Base-by-base conservation (phyloP, 1,140 invertebrate species). In the Drosophila arawakana region DNA sequence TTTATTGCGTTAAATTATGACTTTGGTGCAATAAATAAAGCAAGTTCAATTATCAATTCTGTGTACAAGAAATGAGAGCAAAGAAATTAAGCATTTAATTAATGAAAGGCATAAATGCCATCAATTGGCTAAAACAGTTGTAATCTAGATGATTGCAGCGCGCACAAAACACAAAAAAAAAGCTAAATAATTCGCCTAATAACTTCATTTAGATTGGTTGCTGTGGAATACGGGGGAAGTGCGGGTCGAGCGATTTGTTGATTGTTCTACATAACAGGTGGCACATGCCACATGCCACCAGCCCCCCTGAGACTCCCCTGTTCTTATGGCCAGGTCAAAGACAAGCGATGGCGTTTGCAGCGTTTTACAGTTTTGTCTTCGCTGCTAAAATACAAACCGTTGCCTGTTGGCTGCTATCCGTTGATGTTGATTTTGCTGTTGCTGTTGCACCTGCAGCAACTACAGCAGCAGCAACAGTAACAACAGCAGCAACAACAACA, bases 361-460 rank as follows among this genome's bases (percentile, higher is more conserved):
- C 80, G 69, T 69, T 89, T 89, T 90, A 89, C 84, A 90, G 81
- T 90, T 89, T 73, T 81, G 81, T 73, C 74, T 88, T 59, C 63
- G 67, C 66, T 73, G 61, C 13, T 44, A 30, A 49, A 71, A 44
- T 59, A 67, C 62, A 67, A 73, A 69, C 75, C 62, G 66, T 80
- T 47, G 76, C 54, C 59, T 57, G 58, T 25, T 55, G 58, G 25
- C 25, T 30, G 25, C 25, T 65, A 39, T 44, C 44, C 46, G 76
- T 41, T 66, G 46, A 49, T 61, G 34, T 30, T 37, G 76, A n/a
- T n/a, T n/a, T n/a, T n/a, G n/a, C 55, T 21, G 50, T 25, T 57
- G 58, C 21, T 59, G 70, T 25, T 72, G 67, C 66, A 71, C 59
- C 68, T 82, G 84, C 84, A 79, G 68, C 76, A 73, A 78, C 74